A percentile compares a stretch with the other conserved stretches of the same genome.
Conservation (phyloP, 2,888 invertebrate genomes). For the Calameuta idolon region DNA sequence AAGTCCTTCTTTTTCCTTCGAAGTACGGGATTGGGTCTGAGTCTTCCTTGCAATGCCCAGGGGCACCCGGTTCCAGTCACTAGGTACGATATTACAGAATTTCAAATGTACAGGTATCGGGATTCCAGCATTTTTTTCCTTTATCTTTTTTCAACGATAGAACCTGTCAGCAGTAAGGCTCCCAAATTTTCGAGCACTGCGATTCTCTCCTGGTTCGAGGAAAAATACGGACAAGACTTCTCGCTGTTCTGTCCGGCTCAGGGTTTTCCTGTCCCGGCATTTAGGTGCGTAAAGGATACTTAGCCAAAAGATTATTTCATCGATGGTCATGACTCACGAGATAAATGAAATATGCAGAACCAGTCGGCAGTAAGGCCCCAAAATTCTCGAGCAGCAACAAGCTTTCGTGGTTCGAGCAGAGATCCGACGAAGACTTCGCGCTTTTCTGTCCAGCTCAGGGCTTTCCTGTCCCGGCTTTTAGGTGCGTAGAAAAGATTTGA, state of each 20-base stretch:
- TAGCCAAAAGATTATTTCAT: background rate
- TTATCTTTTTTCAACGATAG: conserved; percentile 40
- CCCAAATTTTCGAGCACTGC: conserved; percentile 73
- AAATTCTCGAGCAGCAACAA: conserved; percentile 70
- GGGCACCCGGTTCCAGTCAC: conserved; percentile 68
- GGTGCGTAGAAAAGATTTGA: conserved; percentile 64
- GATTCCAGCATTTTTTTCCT: background rate
- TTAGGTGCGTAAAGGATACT: conserved; percentile 69
- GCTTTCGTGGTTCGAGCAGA: conserved; percentile 37
- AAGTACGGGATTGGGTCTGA: conserved; percentile 54
- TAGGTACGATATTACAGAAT: conserved; percentile 60
- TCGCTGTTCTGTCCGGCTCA: conserved; percentile 81
- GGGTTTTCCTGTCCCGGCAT: conserved; percentile 79
- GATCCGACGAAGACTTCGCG: conserved; percentile 70
- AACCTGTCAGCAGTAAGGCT: conserved; percentile 74
- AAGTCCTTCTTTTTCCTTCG: conserved; percentile 62
- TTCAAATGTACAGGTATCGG: background rate
- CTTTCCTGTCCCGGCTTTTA: conserved; percentile 80
- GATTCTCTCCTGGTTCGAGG: conserved; percentile 20
- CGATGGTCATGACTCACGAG: background rate
- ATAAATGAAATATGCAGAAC: conserved; percentile 53
- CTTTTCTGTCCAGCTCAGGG: conserved; percentile 82
- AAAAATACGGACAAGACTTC: conserved; percentile 68
- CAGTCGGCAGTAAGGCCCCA: conserved; percentile 76
- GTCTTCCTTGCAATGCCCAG: conserved; percentile 69